Evolutionary conservation across 2,113 vertebrate genomes (phyloP).

Genomic region (Etia nguti): DNA sequence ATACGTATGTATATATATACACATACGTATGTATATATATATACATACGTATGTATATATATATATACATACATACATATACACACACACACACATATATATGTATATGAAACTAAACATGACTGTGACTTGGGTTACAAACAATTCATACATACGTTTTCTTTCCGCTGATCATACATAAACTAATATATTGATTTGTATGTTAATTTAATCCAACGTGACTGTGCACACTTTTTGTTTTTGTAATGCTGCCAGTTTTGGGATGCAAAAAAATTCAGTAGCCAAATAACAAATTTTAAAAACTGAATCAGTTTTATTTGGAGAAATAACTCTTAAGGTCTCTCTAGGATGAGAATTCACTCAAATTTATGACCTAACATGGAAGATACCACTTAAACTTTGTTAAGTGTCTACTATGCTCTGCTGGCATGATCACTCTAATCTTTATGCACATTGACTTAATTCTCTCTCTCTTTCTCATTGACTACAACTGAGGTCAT

Average conservation of each 20-base stretch:
- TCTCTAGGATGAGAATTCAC: not conserved
- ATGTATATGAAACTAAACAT: not conserved
- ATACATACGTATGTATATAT: too few species aligned
- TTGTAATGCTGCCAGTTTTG: not conserved
- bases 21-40: too few species aligned
- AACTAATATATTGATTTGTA: too few species aligned
- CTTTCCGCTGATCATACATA: not conserved
- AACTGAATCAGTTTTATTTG: not conserved
- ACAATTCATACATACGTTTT: not conserved
- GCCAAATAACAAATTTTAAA: not conserved
- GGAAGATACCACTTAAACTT: not conserved
- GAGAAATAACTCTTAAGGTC: not conserved
- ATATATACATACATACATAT: too few species aligned
- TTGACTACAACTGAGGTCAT: constrained; percentile 8
- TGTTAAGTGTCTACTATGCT: not conserved
- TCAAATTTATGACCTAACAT: not conserved
- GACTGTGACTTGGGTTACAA: not conserved
- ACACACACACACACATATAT: too few species aligned
- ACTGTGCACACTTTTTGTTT: not conserved
- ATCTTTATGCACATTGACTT: not conserved
- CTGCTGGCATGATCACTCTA: not conserved
- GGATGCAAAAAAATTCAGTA: not conserved
- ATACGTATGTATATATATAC: too few species aligned
- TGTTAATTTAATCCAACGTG: not conserved
- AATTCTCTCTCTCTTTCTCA: not conserved